Conservation (phyloP, 2,113 vertebrate species). For the Holacanthus passer region DNA sequence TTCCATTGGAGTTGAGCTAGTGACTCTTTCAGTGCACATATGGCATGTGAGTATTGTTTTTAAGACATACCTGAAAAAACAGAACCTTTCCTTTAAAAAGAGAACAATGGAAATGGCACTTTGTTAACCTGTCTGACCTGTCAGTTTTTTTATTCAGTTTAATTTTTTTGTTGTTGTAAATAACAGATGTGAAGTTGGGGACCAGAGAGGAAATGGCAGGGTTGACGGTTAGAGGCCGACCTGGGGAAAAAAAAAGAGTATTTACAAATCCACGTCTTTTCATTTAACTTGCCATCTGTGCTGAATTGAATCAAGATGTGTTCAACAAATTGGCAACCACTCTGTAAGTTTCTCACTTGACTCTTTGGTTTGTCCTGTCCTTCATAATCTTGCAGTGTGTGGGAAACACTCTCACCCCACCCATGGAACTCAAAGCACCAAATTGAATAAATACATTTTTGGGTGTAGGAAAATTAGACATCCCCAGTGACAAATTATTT, state of each 20-base stretch:
- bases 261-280: background rate
- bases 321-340: background rate
- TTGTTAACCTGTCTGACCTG: slow-evolving; percentile 42
- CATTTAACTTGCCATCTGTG: background rate
- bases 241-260: too few species aligned
- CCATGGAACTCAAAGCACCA: background rate
- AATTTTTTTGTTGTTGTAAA: slow-evolving; percentile 48
- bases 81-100: background rate
- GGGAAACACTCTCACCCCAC: background rate
- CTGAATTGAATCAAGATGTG: background rate
- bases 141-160: slow-evolving; percentile 28
- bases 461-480: background rate
- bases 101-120: slow-evolving; percentile 62
- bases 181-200: slow-evolving; percentile 56
- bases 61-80: background rate
- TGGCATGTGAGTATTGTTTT: background rate
- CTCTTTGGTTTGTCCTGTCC: background rate
- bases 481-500: background rate
- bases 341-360: background rate
- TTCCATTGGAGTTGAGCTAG: background rate
- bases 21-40: background rate
- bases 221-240: background rate
- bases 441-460: background rate
- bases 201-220: slow-evolving; percentile 55
- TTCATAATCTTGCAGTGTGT: background rate